phyloP scores from a whole-genome alignment of 2,113 vertebrate species.

The Anthoscopus minutus region DNA sequence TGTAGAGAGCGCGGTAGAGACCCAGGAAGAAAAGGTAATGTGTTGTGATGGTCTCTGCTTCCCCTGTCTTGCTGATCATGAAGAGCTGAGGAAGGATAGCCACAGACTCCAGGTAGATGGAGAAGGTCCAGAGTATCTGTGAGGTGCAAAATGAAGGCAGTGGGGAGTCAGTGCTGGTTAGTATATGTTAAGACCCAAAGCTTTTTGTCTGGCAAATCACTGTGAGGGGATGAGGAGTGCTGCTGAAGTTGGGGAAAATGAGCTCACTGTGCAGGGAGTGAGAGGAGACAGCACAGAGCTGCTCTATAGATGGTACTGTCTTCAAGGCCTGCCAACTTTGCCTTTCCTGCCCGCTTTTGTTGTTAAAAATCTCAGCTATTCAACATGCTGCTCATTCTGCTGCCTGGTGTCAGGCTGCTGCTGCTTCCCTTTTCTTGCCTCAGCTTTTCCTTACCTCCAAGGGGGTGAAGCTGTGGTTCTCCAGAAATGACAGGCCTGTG shows the following conservation, averaged over 20 bases:
- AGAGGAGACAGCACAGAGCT: background rate
- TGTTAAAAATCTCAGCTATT: background rate
- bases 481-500: conserved; percentile 88
- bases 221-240: background rate
- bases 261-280: background rate
- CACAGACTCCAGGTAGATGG: conserved; percentile 94
- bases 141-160: background rate
- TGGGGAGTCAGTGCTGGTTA: background rate
- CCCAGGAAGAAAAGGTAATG: conserved; percentile 97
- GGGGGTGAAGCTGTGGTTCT: conserved; percentile 87
- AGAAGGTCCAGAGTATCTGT: conserved; percentile 97
- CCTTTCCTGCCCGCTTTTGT: background rate
- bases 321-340: background rate
- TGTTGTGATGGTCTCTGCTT: conserved; percentile 94
- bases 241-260: background rate
- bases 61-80: conserved; percentile 96
- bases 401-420: background rate
- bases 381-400: background rate
- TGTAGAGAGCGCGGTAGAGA: conserved; percentile 90
- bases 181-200: background rate
- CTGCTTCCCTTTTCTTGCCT: background rate
- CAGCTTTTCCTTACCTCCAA: conserved; percentile 80
- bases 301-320: background rate
- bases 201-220: background rate
- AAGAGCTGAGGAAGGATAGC: conserved; percentile 97